phyloP scores from a whole-genome alignment of 2,888 invertebrate genomes.

The Rhamnusium bicolor region DNA sequence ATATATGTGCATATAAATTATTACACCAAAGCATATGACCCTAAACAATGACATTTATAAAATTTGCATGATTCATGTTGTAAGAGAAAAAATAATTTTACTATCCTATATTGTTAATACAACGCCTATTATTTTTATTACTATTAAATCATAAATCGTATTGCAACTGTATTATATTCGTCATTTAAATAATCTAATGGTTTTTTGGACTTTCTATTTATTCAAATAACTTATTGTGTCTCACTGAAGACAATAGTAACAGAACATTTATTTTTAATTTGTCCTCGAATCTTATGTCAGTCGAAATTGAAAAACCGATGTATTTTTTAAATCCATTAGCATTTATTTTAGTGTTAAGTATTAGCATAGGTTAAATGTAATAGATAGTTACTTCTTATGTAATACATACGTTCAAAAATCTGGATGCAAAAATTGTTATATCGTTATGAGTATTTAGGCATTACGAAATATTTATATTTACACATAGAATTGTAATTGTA shows the following conservation, averaged over 20 bases:
- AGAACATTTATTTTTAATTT: background rate
- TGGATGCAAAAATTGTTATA: too few species aligned
- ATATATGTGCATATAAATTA: background rate
- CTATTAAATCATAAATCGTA: background rate
- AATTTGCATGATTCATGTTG: background rate
- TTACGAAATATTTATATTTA: too few species aligned
- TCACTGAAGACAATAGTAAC: too few species aligned
- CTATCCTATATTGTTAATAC: background rate
- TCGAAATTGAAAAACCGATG: too few species aligned
- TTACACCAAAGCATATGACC: background rate
- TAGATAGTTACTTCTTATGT: too few species aligned
- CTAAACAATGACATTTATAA: background rate
- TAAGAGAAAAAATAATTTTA: background rate
- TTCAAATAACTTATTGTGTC: background rate
- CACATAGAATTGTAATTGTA: too few species aligned
- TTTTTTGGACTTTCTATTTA: background rate
- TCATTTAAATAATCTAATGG: too few species aligned
- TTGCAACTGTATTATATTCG: too few species aligned
- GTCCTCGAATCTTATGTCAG: too few species aligned
- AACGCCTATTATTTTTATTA: background rate
- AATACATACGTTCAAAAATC: too few species aligned
- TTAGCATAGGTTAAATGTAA: too few species aligned
- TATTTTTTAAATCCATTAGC: background rate
- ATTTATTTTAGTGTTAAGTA: background rate
- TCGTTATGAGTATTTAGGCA: too few species aligned